Percentiles rank a stretch among this genome's conserved stretches.
phyloP scores from a whole-genome alignment of 2,113 vertebrate genomes.

The Chionis minor region DNA sequence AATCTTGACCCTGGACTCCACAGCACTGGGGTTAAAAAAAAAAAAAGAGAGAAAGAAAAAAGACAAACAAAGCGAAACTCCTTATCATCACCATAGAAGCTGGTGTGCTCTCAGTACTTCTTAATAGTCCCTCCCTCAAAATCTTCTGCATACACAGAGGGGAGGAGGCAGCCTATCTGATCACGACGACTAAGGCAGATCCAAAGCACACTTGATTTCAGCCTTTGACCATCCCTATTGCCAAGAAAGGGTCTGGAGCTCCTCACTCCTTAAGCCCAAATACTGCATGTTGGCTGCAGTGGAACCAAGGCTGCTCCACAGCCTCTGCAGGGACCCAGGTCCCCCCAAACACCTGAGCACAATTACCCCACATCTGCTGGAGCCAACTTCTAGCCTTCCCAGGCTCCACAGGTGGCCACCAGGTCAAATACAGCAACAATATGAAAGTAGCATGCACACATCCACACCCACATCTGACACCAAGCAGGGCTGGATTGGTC shows the following conservation, averaged over 20 bases:
- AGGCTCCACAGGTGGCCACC: rapidly evolving
- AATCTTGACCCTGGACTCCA: neutral
- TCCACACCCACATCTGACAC: neutral
- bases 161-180: neutral
- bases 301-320: neutral
- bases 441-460: rapidly evolving
- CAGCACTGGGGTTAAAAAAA: neutral
- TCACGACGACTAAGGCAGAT: neutral
- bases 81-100: neutral
- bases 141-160: too few species aligned
- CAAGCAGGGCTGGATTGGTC: neutral
- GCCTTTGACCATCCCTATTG: neutral
- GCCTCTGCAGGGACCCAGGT: neutral
- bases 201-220: neutral
- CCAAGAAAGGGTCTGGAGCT: neutral
- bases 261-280: neutral
- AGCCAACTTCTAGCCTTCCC: neutral
- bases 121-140: neutral
- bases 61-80: rapidly evolving
- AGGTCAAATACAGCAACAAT: neutral
- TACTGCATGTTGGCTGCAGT: neutral
- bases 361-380: neutral
- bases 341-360: neutral
- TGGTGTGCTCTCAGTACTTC: neutral
- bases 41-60: rapidly evolving